These are phyloP conservation scores for Bugulina stolonifera DNA, from an alignment of 2,888 invertebrate genomes.

Conservation along the genomic window DNA sequence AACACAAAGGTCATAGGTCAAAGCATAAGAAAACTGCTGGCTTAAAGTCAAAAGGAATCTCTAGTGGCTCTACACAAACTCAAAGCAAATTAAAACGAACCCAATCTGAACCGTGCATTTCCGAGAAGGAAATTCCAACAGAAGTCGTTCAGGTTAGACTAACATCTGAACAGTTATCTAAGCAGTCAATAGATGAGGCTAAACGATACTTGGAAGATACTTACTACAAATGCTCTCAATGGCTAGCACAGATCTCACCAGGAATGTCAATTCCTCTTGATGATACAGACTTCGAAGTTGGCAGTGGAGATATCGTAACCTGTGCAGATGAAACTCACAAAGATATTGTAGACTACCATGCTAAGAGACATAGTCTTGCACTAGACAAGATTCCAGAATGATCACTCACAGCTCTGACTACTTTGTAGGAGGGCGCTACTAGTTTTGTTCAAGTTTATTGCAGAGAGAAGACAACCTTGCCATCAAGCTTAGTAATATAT, in stretches of 20 bases:
- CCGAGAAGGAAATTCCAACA: conserved; percentile 13
- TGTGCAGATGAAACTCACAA: conserved; percentile 4
- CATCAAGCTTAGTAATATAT: too few species aligned
- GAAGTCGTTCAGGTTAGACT: background rate
- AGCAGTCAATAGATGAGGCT: conserved; percentile 22
- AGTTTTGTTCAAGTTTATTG: too few species aligned
- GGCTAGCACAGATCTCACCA: conserved; percentile 21
- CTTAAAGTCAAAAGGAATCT: background rate
- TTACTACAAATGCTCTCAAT: conserved; percentile 17
- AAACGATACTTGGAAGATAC: conserved; percentile 21
- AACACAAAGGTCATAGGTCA: background rate
- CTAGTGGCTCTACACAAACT: background rate
- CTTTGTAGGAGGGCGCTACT: too few species aligned
- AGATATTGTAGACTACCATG: conserved; percentile 13
- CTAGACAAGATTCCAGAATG: conserved; percentile 20
- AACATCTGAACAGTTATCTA: conserved; percentile 16
- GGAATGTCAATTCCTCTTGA: background rate
- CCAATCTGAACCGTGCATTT: conserved; percentile 1
- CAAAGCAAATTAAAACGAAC: conserved; percentile 14
- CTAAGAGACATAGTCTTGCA: conserved; percentile 20
- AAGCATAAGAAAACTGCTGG: conserved; percentile 3
- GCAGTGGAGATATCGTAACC: conserved; percentile 23
- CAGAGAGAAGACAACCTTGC: too few species aligned
- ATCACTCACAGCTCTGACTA: too few species aligned
- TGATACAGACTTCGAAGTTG: conserved; percentile 15